Conservation (phyloP, 2,113 vertebrate species). For the Butastur rufipennis region DNA sequence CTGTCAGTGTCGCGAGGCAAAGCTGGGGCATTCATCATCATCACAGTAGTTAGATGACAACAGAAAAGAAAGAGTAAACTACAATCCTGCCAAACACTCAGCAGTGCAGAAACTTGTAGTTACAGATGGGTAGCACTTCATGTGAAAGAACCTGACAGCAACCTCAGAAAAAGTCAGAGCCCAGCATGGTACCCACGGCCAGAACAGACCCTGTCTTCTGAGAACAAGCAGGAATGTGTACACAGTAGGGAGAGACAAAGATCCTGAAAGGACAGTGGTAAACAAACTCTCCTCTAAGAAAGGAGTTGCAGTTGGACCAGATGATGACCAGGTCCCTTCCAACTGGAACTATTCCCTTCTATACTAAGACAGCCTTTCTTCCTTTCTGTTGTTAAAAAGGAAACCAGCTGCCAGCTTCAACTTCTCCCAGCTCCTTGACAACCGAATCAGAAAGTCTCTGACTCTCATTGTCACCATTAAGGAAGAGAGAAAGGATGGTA, state of each 20-base stretch:
- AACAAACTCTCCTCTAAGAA: background rate
- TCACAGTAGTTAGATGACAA: background rate
- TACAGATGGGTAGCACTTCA: background rate
- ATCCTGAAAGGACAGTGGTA: background rate
- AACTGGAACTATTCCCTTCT: background rate
- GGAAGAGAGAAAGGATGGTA: background rate
- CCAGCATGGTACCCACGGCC: rapidly evolving
- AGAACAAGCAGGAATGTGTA: background rate
- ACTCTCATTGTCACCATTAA: background rate
- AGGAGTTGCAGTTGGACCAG: background rate
- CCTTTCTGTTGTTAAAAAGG: background rate
- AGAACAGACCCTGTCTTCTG: background rate
- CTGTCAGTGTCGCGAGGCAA: background rate
- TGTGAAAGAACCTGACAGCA: background rate
- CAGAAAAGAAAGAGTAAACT: background rate
- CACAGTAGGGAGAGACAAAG: background rate
- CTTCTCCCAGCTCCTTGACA: background rate
- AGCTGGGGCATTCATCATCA: background rate
- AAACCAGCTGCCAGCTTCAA: background rate
- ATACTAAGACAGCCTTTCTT: background rate
- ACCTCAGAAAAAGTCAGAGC: background rate
- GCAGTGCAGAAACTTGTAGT: background rate
- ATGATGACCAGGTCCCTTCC: background rate
- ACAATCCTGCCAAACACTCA: background rate
- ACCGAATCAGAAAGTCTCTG: background rate